These are phyloP conservation scores for Pelmatolapia mariae DNA, from an alignment of 2,113 vertebrate genomes.

Conservation along the genomic window DNA sequence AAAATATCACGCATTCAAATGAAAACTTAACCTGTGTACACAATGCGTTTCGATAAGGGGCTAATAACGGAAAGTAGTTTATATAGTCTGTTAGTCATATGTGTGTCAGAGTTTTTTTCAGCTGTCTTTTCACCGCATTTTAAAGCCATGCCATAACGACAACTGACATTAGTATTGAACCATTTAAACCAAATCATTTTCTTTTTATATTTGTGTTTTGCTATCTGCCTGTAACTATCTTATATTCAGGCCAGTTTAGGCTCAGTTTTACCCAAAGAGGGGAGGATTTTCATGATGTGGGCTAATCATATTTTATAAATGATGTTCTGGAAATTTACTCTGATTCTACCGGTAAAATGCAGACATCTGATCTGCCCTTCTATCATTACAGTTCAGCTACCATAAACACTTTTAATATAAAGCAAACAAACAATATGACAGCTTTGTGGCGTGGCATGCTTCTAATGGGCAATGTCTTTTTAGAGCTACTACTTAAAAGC, in stretches of 20 bases:
- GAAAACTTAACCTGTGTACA: not conserved
- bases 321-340: not conserved
- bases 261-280: rapidly evolving
- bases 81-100: not conserved
- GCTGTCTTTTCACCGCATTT: not conserved
- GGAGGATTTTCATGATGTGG: not conserved
- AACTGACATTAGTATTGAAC: not conserved
- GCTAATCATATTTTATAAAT: not conserved
- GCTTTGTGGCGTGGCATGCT: not conserved
- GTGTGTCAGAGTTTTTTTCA: not conserved
- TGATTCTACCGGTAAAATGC: rapidly evolving
- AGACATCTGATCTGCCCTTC: not conserved
- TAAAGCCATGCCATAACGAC: not conserved
- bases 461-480: not conserved
- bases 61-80: not conserved
- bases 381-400: not conserved
- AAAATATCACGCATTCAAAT: rapidly evolving
- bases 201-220: not conserved
- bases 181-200: not conserved
- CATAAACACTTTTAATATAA: not conserved
- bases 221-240: not conserved
- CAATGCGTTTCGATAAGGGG: not conserved
- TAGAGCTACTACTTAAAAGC: not conserved
- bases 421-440: not conserved
- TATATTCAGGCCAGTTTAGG: not conserved